A percentile compares a stretch with the other conserved stretches of the same genome.
phyloP scores from a whole-genome alignment of 1,140 invertebrate genomes.

The Drosophila mayri region DNA sequence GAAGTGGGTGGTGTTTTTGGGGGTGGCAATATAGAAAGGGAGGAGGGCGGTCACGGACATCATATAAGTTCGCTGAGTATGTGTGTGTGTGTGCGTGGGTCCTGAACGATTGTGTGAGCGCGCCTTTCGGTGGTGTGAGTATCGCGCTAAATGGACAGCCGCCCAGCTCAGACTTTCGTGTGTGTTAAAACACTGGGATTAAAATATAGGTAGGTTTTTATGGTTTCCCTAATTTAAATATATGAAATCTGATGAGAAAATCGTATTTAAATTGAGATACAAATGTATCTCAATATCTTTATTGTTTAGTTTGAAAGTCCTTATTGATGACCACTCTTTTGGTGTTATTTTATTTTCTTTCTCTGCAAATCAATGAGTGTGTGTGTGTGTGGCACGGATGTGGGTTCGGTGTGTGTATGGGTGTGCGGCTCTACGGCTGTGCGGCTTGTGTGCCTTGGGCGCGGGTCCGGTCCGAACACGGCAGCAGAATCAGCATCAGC shows the following conservation, averaged over 20 bases:
- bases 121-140: constrained; percentile 60
- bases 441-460: constrained; percentile 80
- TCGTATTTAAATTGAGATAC: not conserved
- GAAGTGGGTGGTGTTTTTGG: constrained; percentile 8
- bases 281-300: no score
- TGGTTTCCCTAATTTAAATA: rapidly evolving
- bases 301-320: no score
- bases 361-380: constrained; percentile 1
- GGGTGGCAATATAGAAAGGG: constrained; percentile 6
- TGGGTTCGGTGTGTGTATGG: constrained; percentile 15
- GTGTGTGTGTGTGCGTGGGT: constrained; percentile 40
- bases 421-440: constrained; percentile 65
- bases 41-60: constrained; percentile 62
- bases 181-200: constrained; percentile 5
- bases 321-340: no score
- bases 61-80: constrained; percentile 60
- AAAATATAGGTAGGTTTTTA: not conserved
- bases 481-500: constrained; percentile 57
- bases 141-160: constrained; percentile 77
- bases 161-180: constrained; percentile 58
- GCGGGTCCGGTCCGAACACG: constrained; percentile 54
- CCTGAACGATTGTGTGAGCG: constrained; percentile 59
- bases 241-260: not conserved
- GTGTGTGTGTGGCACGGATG: constrained; percentile 1
- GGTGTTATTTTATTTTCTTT: not conserved